phyloP scores from a whole-genome alignment of 2,113 vertebrate genomes.

The Tylochromis polylepis region DNA sequence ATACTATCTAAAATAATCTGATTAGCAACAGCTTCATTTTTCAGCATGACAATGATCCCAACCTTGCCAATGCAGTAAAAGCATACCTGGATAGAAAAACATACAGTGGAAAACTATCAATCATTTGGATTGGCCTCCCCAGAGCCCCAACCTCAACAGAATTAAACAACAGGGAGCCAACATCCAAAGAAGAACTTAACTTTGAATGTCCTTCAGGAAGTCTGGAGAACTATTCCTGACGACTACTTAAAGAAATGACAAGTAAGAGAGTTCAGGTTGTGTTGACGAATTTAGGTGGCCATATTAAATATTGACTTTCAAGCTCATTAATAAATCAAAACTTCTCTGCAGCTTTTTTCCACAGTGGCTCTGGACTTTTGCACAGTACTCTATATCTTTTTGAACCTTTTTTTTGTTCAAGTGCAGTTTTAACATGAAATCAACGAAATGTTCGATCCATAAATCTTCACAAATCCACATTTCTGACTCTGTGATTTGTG shows the following conservation, averaged over 20 bases:
- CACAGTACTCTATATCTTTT: neutral
- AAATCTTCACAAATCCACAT: neutral
- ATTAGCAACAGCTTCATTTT: neutral
- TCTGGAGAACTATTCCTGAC: neutral
- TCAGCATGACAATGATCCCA: neutral
- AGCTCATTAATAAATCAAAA: neutral
- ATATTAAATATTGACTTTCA: neutral
- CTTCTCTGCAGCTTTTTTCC: neutral
- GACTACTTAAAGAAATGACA: neutral
- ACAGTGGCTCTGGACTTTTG: neutral
- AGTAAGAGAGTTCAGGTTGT: neutral
- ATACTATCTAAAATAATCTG: neutral
- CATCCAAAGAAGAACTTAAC: neutral
- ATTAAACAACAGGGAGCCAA: neutral
- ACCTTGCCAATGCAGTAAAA: neutral
- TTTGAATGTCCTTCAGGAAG: neutral
- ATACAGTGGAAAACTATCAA: neutral
- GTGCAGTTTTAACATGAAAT: neutral
- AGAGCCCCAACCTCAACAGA: neutral
- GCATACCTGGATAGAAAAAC: neutral
- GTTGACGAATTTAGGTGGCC: neutral
- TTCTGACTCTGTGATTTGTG: neutral
- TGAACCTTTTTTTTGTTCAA: neutral
- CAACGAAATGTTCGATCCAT: neutral
- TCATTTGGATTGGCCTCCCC: neutral